Percentiles rank a stretch among this genome's conserved stretches.
Evolutionary conservation across 2,888 invertebrate species (phyloP).

Genomic region (Tromatobia lineatoria): DNA sequence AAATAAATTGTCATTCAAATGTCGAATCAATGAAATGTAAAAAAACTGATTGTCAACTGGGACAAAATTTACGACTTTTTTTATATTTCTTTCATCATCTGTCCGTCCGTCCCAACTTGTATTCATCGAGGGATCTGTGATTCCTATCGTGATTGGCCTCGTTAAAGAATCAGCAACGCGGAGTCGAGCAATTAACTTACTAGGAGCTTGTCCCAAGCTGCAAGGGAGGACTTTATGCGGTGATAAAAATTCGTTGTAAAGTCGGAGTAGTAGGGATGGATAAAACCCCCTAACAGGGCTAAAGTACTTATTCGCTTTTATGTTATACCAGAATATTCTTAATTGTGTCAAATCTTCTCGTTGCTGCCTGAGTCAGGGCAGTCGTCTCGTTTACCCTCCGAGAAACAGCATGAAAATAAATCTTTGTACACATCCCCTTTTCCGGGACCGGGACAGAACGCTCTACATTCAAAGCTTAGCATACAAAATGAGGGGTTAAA

Average conservation of each 20-base stretch:
- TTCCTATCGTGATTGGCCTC: constrained; percentile 49
- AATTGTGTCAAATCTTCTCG: constrained; percentile 32
- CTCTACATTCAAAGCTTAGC: not conserved
- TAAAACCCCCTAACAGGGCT: not conserved
- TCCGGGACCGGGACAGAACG: not conserved
- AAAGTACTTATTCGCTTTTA: constrained; percentile 25
- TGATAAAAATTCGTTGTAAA: constrained; percentile 20
- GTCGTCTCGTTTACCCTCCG: not conserved
- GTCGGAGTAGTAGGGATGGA: not conserved
- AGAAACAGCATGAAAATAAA: constrained; percentile 15
- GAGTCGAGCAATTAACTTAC: constrained; percentile 44
- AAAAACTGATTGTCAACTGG: not conserved
- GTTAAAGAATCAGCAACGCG: constrained; percentile 31
- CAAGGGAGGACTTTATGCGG: constrained; percentile 4
- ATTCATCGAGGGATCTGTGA: constrained; percentile 42
- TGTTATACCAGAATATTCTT: constrained; percentile 26
- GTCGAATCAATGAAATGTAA: no score
- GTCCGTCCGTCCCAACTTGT: no score
- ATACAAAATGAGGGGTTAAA: constrained; percentile 3
- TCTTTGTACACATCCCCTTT: not conserved
- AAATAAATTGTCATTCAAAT: no score
- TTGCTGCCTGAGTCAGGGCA: not conserved
- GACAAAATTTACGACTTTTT: not conserved
- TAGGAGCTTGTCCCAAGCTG: not conserved
- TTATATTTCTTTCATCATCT: not conserved